phyloP scores from a whole-genome alignment of 1,140 invertebrate species.

The Ceratosolen fusciceps region DNA sequence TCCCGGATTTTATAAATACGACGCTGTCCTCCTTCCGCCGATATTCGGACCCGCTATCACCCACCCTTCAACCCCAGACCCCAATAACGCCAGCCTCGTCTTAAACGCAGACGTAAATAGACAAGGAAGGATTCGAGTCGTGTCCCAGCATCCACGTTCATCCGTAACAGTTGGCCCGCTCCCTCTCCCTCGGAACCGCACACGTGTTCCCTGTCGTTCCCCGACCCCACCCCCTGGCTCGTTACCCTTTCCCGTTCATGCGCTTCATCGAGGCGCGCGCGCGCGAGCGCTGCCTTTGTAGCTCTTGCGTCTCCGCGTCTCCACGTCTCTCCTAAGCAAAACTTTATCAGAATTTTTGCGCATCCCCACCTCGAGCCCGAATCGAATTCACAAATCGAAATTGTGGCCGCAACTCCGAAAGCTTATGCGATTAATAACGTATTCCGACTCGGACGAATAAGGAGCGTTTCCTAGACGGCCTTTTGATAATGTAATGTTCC shows the following conservation, averaged over 20 bases:
- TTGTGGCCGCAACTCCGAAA: background rate
- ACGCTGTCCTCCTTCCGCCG: too few relatives aligned
- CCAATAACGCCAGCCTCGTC: too few relatives aligned
- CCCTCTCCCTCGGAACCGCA: background rate
- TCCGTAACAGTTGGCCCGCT: too few relatives aligned
- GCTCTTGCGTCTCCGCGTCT: background rate
- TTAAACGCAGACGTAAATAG: too few relatives aligned
- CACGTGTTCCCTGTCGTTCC: background rate
- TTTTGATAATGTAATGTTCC: too few relatives aligned
- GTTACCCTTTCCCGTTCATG: conserved; percentile 17
- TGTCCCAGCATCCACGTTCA: too few relatives aligned
- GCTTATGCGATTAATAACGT: background rate
- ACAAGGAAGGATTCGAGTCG: too few relatives aligned
- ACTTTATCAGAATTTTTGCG: background rate
- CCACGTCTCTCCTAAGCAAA: background rate
- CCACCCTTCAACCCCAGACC: too few relatives aligned
- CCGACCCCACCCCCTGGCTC: conserved; percentile 3
- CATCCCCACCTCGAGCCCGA: background rate
- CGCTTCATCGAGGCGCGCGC: background rate
- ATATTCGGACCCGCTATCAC: too few relatives aligned
- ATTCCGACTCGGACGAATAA: background rate
- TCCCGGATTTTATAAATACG: too few relatives aligned
- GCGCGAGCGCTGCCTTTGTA: background rate
- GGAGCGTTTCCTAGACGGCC: background rate
- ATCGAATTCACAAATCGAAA: background rate